Conservation (phyloP, 2,888 invertebrate genomes). For the Drosophila setosimentum region DNA sequence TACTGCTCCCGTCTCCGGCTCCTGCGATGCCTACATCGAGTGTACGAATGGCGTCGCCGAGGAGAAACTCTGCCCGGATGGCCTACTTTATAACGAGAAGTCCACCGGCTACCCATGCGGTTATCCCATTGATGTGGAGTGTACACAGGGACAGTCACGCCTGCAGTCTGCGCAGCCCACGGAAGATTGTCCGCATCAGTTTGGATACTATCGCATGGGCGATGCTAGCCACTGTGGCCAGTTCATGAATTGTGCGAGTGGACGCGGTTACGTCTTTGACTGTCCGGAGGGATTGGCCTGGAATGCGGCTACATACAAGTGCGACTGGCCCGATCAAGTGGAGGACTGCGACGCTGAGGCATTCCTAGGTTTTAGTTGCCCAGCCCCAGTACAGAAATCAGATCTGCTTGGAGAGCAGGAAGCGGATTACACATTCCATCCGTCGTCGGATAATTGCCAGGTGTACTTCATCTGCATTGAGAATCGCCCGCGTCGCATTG, state of each 20-base stretch:
- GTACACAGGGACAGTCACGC: slow-evolving; percentile 89
- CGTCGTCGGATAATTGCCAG: slow-evolving; percentile 89
- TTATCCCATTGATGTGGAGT: slow-evolving; percentile 93
- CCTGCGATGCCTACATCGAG: slow-evolving; percentile 91
- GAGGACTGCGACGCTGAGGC: slow-evolving; percentile 92
- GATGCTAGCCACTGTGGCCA: slow-evolving; percentile 89
- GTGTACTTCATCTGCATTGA: slow-evolving; percentile 92
- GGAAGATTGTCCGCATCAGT: slow-evolving; percentile 93
- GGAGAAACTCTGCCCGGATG: slow-evolving; percentile 93
- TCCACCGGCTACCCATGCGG: slow-evolving; percentile 91
- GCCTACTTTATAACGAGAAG: slow-evolving; percentile 91
- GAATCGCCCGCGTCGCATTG: slow-evolving; percentile 90
- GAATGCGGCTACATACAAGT: slow-evolving; percentile 90
- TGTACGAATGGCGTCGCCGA: slow-evolving; percentile 90
- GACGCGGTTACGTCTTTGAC: slow-evolving; percentile 90
- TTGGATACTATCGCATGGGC: slow-evolving; percentile 91
- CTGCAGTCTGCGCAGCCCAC: slow-evolving; percentile 88
- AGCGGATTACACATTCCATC: slow-evolving; percentile 85
- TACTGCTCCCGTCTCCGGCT: slow-evolving; percentile 88
- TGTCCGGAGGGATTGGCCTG: slow-evolving; percentile 95
- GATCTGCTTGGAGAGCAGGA: slow-evolving; percentile 84
- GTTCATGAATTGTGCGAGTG: slow-evolving; percentile 93
- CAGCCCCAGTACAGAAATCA: slow-evolving; percentile 85
- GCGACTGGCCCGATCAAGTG: slow-evolving; percentile 96
- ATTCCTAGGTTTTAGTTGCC: slow-evolving; percentile 91